Evolutionary conservation across 2,888 invertebrate genomes (phyloP).

Genomic region (Urechis unicinctus): DNA sequence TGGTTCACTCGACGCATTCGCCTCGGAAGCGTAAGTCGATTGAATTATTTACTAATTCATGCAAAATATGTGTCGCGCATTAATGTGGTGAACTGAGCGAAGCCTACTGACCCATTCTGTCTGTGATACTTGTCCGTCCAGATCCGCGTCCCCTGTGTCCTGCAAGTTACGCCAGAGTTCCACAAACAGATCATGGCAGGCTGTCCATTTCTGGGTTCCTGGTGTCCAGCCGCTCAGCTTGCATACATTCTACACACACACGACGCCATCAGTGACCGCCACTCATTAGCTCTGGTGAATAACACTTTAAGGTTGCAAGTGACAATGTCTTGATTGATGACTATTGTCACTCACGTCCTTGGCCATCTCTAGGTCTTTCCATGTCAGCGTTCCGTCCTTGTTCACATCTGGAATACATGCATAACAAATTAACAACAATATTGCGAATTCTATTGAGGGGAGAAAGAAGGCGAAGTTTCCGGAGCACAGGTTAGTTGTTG

Average conservation of each 20-base stretch:
- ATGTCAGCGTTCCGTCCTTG: conserved; percentile 47
- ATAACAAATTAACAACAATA: too few species aligned
- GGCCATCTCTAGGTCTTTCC: conserved; percentile 50
- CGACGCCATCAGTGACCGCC: neutral
- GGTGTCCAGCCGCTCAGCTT: conserved; percentile 43
- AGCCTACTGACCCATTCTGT: conserved; percentile 40
- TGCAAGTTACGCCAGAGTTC: conserved; percentile 41
- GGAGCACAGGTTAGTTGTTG: too few species aligned
- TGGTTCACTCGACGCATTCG: too few species aligned
- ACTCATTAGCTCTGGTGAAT: neutral
- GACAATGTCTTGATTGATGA: too few species aligned
- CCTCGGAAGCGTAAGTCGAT: too few species aligned
- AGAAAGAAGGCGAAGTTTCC: too few species aligned
- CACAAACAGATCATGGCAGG: conserved; percentile 36
- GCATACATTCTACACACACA: conserved; percentile 35
- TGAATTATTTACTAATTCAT: too few species aligned
- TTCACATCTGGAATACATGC: conserved; percentile 37
- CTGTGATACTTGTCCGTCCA: conserved; percentile 37
- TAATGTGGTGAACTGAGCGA: neutral
- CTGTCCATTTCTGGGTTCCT: conserved; percentile 27
- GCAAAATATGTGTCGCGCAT: too few species aligned
- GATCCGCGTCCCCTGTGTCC: conserved; percentile 36
- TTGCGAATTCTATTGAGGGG: too few species aligned
- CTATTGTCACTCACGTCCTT: conserved; percentile 38
- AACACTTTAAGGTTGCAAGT: too few species aligned